Conservation (phyloP, 2,888 invertebrate species). For the Dryomyza anilis region DNA sequence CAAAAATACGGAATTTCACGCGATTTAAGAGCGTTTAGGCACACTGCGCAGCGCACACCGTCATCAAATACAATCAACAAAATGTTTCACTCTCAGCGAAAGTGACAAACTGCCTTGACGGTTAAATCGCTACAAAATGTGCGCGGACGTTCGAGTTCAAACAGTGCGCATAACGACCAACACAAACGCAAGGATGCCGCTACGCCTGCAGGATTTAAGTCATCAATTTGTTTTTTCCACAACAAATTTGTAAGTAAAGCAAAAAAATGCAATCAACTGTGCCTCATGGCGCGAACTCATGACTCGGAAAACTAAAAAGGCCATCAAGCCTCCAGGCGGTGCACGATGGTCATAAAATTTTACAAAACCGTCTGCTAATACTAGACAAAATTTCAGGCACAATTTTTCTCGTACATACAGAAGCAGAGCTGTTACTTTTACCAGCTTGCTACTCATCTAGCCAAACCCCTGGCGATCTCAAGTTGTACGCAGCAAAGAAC, state of each 20-base stretch:
- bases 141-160: neutral
- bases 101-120: neutral
- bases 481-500: conserved; percentile 4
- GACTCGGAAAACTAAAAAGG: neutral
- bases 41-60: no score
- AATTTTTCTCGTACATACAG: neutral
- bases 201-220: neutral
- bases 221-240: neutral
- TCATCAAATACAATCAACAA: no score
- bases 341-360: neutral
- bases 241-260: neutral
- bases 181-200: neutral
- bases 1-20: no score
- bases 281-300: neutral
- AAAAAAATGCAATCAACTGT: neutral
- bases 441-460: neutral
- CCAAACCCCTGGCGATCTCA: neutral
- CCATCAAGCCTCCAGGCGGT: neutral
- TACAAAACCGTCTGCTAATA: neutral
- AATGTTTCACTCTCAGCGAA: neutral
- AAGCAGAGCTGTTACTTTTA: neutral
- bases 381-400: neutral
- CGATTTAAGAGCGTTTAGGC: no score
- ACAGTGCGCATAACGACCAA: neutral
- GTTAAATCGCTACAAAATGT: neutral